Base-by-base conservation (phyloP, 2,888 invertebrate species). In the Scelioninae gen. 2 region DNA sequence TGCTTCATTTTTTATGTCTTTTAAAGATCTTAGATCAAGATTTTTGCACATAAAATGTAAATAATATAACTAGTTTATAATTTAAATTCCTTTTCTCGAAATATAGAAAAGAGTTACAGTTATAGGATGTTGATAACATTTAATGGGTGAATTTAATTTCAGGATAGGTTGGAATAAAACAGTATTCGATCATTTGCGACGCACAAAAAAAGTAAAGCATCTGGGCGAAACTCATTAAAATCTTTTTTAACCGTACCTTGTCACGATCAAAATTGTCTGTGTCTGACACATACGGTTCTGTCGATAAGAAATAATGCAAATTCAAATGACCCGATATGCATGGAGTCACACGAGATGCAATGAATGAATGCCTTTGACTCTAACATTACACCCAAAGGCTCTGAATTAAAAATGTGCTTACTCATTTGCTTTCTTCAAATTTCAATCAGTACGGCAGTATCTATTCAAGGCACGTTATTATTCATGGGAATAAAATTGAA, bases 401-500 rank as follows among this genome's bases (percentile, higher is more conserved):
- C 10, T 58, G 71, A 64, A 71, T 71, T 64, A 64, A 52, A 65
- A 71, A 46, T 53, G 64, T 53, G 64, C 58, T 64, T 37, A 64
- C 48, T 37, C 60, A 68, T 25, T 39, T 41, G 57, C 48, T 64
- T 64, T 71, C 63, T 71, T 64, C 52, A 68, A 60, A 68, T 60
- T 68, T 68, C 68, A 68, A 60, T 68, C 68, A 71, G 60, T 46
- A 35, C 13, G 22, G 15, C 64, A 37, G 52, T 35, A 37, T 69
- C 61, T 61, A 37, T 57, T 55, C 61, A 48, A 63, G 50, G 63
- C 63, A 41, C 57, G 55, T 70, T 57, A 70, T 55, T 70, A 70
- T 70, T 70, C 70, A 70, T 70, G 48, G 28, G 55, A 70, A 63
- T 57, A 63, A 70, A 63, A 70, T 70, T 61, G 53, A 60, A 68